phyloP scores from a whole-genome alignment of 1,140 invertebrate genomes.

The Drosophila nebulosa region DNA sequence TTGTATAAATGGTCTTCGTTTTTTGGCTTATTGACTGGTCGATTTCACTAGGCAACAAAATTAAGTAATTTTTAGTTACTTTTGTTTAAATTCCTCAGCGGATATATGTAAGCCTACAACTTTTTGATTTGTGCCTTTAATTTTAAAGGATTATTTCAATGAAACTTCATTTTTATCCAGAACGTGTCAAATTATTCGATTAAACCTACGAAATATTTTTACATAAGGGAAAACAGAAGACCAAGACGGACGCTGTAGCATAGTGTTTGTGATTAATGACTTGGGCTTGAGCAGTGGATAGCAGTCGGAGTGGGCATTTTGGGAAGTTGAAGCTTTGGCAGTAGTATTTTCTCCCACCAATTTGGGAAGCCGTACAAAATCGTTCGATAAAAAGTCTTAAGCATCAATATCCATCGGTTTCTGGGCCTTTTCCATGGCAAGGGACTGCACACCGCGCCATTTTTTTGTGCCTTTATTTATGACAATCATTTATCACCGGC shows the following conservation, averaged over 20 bases:
- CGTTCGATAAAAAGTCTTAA: conserved; percentile 77
- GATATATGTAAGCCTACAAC: no score
- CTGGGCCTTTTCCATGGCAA: conserved; percentile 1
- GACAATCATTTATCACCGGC: conserved; percentile 75
- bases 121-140: no score
- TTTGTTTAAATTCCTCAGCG: no score
- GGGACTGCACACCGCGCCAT: conserved; percentile 20
- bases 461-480: conserved; percentile 71
- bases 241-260: neutral
- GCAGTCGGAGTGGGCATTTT: neutral
- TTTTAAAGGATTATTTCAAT: no score
- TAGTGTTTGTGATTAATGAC: conserved; percentile 68
- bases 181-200: neutral
- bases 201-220: neutral
- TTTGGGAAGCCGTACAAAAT: conserved; percentile 54
- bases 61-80: no score
- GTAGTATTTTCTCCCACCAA: neutral
- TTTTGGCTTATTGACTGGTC: conserved; percentile 59
- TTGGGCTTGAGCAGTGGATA: conserved; percentile 11
- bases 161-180: no score
- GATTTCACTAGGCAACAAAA: conserved; percentile 17
- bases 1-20: conserved; percentile 56
- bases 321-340: neutral
- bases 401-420: conserved; percentile 74
- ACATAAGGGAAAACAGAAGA: neutral